Evolutionary conservation across 2,797 vertebrate genomes (phyloP).

Genomic region (Petrocephalus schoutedeni): DNA sequence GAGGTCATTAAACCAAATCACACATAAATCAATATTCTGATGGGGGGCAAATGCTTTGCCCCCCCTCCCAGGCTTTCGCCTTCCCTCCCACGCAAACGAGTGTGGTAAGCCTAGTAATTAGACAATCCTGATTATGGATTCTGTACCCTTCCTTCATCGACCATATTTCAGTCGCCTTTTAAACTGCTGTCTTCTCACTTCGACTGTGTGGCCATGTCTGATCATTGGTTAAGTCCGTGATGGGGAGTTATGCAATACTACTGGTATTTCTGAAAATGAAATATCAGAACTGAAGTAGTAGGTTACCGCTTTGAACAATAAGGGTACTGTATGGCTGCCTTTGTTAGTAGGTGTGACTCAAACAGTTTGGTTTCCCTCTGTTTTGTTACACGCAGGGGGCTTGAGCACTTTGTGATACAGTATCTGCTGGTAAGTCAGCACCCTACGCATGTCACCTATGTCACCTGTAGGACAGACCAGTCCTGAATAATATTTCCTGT

Average conservation of each 20-base stretch:
- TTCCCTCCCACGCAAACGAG: not conserved
- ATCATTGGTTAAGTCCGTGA: not conserved
- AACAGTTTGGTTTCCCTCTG: not conserved
- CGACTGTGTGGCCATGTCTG: not conserved
- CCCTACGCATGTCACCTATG: not conserved
- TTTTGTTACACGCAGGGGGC: not conserved
- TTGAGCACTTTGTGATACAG: not conserved
- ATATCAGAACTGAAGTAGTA: not conserved
- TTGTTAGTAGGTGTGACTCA: not conserved
- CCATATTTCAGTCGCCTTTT: not conserved
- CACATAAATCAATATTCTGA: conserved; percentile 54
- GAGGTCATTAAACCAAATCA: conserved; percentile 60
- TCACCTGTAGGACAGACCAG: not conserved
- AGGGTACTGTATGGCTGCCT: not conserved
- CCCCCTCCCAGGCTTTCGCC: conserved; percentile 28
- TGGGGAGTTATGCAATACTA: not conserved
- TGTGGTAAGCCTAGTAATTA: not conserved
- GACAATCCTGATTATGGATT: not conserved
- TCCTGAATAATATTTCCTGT: not conserved
- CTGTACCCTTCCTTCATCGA: not conserved
- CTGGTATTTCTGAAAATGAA: not conserved
- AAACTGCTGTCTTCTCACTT: not conserved
- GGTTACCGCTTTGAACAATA: not conserved
- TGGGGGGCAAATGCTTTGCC: conserved; percentile 31
- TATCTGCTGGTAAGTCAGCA: not conserved